A percentile compares a stretch with the other conserved stretches of the same genome.
These are phyloP conservation scores for Chironomus striatipennis DNA, from an alignment of 1,140 invertebrate species.

Conservation along the genomic window DNA sequence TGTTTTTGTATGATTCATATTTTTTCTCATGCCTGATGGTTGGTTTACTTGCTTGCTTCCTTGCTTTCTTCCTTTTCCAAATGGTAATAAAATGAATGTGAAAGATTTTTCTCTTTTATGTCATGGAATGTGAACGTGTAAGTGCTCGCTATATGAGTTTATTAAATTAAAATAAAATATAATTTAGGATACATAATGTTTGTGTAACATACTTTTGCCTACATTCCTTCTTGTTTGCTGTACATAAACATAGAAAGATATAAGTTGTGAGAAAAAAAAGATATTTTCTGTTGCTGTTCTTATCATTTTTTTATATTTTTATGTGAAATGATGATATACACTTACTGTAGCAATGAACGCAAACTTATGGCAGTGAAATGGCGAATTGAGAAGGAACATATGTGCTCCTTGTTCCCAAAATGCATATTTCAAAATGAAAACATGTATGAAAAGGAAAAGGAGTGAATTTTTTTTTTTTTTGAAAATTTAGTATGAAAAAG, in stretches of 20 bases:
- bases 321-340: too few relatives aligned
- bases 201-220: background rate
- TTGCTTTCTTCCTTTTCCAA: background rate
- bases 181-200: constrained; percentile 7
- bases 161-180: constrained; percentile 15
- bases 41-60: too few relatives aligned
- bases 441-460: too few relatives aligned
- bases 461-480: too few relatives aligned
- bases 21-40: background rate
- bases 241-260: constrained; percentile 8
- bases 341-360: too few relatives aligned
- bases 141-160: constrained; percentile 7
- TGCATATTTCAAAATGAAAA: too few relatives aligned
- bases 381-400: too few relatives aligned
- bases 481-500: too few relatives aligned
- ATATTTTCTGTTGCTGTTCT: too few relatives aligned
- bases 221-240: background rate
- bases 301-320: too few relatives aligned
- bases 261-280: background rate
- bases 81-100: constrained; percentile 8
- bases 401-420: too few relatives aligned
- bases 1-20: constrained; percentile 15
- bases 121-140: constrained; percentile 12
- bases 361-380: too few relatives aligned
- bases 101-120: background rate